Base-by-base conservation (phyloP, 2,797 vertebrate genomes). In the Labroides dimidiatus region DNA sequence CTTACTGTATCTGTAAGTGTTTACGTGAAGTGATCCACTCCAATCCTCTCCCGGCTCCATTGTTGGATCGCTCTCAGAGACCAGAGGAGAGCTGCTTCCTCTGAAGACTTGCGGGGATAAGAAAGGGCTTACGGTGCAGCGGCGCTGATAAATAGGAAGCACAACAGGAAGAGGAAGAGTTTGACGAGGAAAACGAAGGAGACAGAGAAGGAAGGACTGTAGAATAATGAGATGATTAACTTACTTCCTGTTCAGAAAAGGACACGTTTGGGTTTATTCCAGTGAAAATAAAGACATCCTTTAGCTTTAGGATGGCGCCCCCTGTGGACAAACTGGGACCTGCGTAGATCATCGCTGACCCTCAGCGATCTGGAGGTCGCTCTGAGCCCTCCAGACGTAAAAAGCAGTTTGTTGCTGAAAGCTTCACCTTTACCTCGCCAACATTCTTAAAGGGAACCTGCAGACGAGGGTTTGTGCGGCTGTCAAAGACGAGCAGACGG, bases 91-190 rank as follows among this genome's bases (percentile, higher is more conserved):
- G 43, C 33, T 23, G 62, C 67, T 43, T 23, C 10, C 45, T 51
- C 27, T 45, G 49, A 61, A 70, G 67, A 51, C n/a, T 47, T 14
- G 62, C 27, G 4, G 24, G 24, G 50, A 69, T 62, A 48, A 67
- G 47, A 69, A 59, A 59, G 36, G 19, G 44, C 56, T 75, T 43
- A 10, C 9, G 15, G 20, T 33, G 37, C 1, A 30, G 59, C 49
- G 48, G 23, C 10, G 43, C 51, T 39, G 71, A 85, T 67, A 45
- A 72, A 81, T 37, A 58, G 24, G 24, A 21, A 60, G 51, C 37
- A 20, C 27, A 23, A 10, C 57, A 16, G 39, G 27, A 42, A 24
- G 30, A 10, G 17, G 17, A 20, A 11, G 36, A 49, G 23, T 7
- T 17, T 42, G 47, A 52, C 15, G n/a, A 30, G 11, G 63, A 20